Base-by-base conservation (phyloP, 2,113 vertebrate species). In the Galbula dea region DNA sequence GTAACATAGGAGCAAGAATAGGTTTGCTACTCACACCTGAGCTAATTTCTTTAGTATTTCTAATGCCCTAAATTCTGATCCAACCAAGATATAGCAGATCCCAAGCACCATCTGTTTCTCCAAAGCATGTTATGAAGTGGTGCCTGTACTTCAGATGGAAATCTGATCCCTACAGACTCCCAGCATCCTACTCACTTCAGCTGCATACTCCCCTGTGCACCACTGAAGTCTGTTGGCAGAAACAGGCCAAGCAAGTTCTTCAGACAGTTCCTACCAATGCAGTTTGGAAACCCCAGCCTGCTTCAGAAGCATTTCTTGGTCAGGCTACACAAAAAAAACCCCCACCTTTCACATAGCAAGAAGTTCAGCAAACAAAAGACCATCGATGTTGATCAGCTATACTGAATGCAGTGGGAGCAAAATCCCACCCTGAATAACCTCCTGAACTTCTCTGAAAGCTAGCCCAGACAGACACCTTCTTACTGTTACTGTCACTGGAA, bases 51-150 rank as follows among this genome's bases (percentile, higher is more conserved):
- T 66, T 71, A 52, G 2, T 76, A 59, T 58, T 84, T 89, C 49
- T 69, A 85, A 85, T 91, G 59, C 12, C 18, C 39, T 52, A 26
- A 65, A 79, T 83, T 83, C 67, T 63, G 69, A 66, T 73, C 36
- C 57, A 63, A 51, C 55, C 46, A 83, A 80, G 72, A 54, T 37
- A 4, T 4, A 88, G 74, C 57, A 69, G 54, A 94, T 39, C 75
- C 72, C 51, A 80, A 89, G 75, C 87, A 92, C 91, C 78, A 92
- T 77, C 89, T 95, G 93, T 54, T 94, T 88, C 88, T 91, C 49
- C 26, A 68, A 34, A 76, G 54, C 54, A 61, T 2, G 29, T 39
- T 78, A 89, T 83, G 48, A 81, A 91, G 48, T 3, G 18, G 67
- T 87, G 78, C 51, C 78, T 69, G 51, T 27, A 29, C 85, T 87